A percentile compares a stretch with the other conserved stretches of the same genome.
These are phyloP conservation scores for Stegostoma tigrinum DNA, from an alignment of 2,113 vertebrate genomes.

Conservation along the genomic window DNA sequence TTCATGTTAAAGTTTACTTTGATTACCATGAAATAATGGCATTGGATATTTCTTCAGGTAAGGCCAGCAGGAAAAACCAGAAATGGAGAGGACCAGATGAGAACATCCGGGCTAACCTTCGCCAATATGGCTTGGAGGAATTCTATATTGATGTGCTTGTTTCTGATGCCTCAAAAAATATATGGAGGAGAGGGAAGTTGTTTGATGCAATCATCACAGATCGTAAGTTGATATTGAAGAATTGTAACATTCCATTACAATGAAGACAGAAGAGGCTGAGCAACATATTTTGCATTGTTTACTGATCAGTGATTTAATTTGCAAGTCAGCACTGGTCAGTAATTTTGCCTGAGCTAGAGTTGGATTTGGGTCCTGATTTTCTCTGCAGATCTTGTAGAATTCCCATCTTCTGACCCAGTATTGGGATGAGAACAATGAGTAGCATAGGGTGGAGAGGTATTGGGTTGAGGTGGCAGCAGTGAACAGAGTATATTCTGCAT, in stretches of 20 bases:
- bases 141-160: constrained; percentile 83
- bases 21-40: background rate
- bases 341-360: background rate
- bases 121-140: constrained; percentile 83
- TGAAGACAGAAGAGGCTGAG: background rate
- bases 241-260: background rate
- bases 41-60: constrained; percentile 58
- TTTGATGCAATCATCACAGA: constrained; percentile 93
- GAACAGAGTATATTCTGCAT: background rate
- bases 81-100: constrained; percentile 97
- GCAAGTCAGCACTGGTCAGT: background rate
- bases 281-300: background rate
- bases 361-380: background rate
- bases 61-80: constrained; percentile 89
- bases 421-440: background rate
- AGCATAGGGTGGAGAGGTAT: background rate
- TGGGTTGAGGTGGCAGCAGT: background rate
- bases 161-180: constrained; percentile 79
- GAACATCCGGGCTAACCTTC: constrained; percentile 89
- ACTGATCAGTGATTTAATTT: background rate
- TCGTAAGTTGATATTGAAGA: constrained; percentile 63
- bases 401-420: background rate
- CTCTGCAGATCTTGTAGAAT: background rate
- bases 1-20: background rate
- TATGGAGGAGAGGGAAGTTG: constrained; percentile 72